A percentile compares a stretch with the other conserved stretches of the same genome.
These are phyloP conservation scores for Petaurus breviceps DNA, from an alignment of 2,113 vertebrate species.

Conservation along the genomic window DNA sequence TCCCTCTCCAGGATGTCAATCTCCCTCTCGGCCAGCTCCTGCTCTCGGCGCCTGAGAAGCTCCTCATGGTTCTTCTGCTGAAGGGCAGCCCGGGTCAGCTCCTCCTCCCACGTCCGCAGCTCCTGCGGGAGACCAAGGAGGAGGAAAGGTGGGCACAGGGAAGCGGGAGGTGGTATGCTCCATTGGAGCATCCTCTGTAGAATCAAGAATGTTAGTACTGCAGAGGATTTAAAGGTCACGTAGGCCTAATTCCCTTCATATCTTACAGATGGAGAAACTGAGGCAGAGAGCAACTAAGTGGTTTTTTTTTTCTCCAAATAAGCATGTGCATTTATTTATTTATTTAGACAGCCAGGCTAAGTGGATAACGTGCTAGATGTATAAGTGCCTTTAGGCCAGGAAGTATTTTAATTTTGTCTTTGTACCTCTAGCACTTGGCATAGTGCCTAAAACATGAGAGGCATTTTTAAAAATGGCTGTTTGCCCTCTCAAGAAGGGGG, in stretches of 20 bases:
- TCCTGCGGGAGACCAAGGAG: constrained; percentile 83
- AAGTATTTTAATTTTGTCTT: no score
- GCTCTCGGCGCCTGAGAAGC: constrained; percentile 91
- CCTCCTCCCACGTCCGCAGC: constrained; percentile 97
- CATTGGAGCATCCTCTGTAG: neutral
- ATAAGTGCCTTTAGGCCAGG: neutral
- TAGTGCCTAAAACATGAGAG: neutral
- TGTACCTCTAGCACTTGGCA: no score
- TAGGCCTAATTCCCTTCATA: neutral
- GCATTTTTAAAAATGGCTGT: neutral
- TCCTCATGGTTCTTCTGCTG: constrained; percentile 98
- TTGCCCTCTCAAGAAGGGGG: neutral
- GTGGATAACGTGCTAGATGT: neutral
- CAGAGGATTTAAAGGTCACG: neutral
- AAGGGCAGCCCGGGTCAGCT: constrained; percentile 92
- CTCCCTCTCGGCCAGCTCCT: constrained; percentile 95
- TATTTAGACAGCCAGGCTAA: neutral
- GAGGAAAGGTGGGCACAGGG: neutral
- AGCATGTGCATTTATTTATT: neutral
- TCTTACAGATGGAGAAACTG: neutral
- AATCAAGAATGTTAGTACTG: neutral
- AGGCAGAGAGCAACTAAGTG: neutral
- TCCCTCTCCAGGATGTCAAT: constrained; percentile 97
- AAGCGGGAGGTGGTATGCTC: neutral
- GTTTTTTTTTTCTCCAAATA: neutral